These are phyloP conservation scores for Xiphophorus couchianus DNA, from an alignment of 2,113 vertebrate genomes.

Conservation along the genomic window DNA sequence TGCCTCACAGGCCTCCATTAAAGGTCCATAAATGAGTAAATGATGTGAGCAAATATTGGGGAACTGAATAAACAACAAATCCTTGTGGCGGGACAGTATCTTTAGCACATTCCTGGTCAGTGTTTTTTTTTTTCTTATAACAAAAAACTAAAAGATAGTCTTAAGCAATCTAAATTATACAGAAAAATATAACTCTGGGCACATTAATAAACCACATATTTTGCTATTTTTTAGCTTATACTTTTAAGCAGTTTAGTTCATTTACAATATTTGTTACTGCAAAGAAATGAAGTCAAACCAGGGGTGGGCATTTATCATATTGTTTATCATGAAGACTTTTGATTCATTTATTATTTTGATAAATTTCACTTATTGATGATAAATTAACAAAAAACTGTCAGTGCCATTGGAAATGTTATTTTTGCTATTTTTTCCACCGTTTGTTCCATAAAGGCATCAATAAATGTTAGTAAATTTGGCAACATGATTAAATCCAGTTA, in stretches of 20 bases:
- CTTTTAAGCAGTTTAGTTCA: not conserved
- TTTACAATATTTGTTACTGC: not conserved
- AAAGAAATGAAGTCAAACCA: too few relatives aligned
- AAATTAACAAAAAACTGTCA: too few relatives aligned
- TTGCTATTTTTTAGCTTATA: not conserved
- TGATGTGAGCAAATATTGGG: not conserved
- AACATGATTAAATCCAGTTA: too few relatives aligned
- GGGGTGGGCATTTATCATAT: too few relatives aligned
- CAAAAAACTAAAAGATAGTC: not conserved
- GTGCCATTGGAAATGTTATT: too few relatives aligned
- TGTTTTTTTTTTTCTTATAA: not conserved
- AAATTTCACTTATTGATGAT: too few relatives aligned
- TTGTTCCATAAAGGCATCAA: too few relatives aligned
- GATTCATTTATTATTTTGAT: too few relatives aligned
- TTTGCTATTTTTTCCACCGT: too few relatives aligned
- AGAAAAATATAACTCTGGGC: conserved; percentile 4
- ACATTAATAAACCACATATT: not conserved
- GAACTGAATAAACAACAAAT: not conserved
- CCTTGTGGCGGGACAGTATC: not conserved
- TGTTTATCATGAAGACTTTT: too few relatives aligned
- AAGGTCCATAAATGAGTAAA: not conserved
- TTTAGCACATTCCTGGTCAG: not conserved
- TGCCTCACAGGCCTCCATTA: conserved; percentile 5
- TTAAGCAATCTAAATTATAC: not conserved
- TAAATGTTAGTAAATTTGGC: too few relatives aligned